Percentiles rank a stretch among this genome's conserved stretches.
Conservation (phyloP, 2,888 invertebrate species). For the Caenorhabditis japonica region DNA sequence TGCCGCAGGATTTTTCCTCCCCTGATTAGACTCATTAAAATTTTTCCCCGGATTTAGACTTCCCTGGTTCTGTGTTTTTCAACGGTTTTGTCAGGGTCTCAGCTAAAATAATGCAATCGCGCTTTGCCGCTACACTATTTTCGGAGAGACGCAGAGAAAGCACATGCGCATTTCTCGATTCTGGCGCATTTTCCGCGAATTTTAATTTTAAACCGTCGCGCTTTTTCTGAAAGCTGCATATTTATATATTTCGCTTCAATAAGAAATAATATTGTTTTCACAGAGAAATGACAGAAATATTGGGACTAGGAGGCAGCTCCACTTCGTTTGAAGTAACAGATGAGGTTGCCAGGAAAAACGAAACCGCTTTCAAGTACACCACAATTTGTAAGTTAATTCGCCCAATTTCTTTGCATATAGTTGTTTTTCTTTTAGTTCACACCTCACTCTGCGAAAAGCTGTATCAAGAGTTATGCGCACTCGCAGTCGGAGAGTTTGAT, state of each 20-base stretch:
- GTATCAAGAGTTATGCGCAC: slow-evolving; percentile 29
- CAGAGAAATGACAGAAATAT: slow-evolving; percentile 19
- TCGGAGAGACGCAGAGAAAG: too few species aligned
- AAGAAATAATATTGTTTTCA: not conserved
- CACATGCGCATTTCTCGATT: too few species aligned
- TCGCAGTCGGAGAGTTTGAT: slow-evolving; percentile 42
- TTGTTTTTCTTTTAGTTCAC: slow-evolving; percentile 36
- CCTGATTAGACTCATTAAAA: too few species aligned
- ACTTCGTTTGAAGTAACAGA: slow-evolving; percentile 7
- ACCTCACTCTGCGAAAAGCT: slow-evolving; percentile 38
- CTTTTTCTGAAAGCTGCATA: too few species aligned
- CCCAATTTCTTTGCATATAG: not conserved
- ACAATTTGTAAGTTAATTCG: slow-evolving; percentile 37
- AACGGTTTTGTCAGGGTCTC: too few species aligned
- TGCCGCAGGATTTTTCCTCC: too few species aligned
- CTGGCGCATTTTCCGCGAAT: too few species aligned
- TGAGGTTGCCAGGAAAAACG: slow-evolving; percentile 22
- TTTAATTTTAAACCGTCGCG: too few species aligned
- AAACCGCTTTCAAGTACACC: slow-evolving; percentile 41
- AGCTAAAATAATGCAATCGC: too few species aligned
- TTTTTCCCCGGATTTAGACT: too few species aligned
- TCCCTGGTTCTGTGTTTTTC: too few species aligned
- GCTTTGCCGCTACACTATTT: too few species aligned
- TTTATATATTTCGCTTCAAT: not conserved
- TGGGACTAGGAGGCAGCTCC: slow-evolving; percentile 1